Conservation (phyloP, 2,888 invertebrate genomes). For the Hypolimnas misippus region DNA sequence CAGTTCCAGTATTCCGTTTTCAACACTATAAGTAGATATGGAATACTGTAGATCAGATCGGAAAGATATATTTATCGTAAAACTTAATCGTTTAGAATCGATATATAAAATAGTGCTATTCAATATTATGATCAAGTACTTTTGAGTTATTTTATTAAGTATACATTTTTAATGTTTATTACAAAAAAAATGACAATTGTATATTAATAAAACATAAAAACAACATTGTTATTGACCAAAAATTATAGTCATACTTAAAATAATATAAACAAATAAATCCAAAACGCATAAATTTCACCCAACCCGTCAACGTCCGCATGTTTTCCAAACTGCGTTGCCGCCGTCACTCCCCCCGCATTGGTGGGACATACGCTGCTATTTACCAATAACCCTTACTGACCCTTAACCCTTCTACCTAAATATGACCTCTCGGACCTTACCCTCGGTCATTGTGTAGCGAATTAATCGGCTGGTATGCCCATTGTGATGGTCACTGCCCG, state of each 20-base stretch:
- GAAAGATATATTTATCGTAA: too few relatives aligned
- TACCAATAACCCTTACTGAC: constrained; percentile 76
- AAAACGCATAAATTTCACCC: constrained; percentile 68
- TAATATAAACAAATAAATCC: constrained; percentile 15
- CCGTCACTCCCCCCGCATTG: constrained; percentile 72
- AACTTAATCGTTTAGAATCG: too few relatives aligned
- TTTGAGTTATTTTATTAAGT: too few relatives aligned
- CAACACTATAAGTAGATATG: too few relatives aligned
- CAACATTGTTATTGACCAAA: background rate
- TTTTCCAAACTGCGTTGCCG: constrained; percentile 63
- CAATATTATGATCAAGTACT: too few relatives aligned
- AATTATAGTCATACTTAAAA: too few relatives aligned
- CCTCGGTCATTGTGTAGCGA: constrained; percentile 74
- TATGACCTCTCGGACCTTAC: constrained; percentile 77
- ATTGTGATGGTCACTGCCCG: constrained; percentile 75
- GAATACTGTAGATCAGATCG: too few relatives aligned
- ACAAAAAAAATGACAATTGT: too few relatives aligned
- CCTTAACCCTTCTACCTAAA: constrained; percentile 81
- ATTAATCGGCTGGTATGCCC: constrained; percentile 79
- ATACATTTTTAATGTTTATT: too few relatives aligned
- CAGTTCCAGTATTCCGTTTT: too few relatives aligned
- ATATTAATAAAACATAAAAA: background rate
- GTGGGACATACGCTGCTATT: constrained; percentile 66
- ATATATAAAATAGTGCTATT: too few relatives aligned
- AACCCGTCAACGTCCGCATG: constrained; percentile 69